Percentiles rank a stretch among this genome's conserved stretches.
These are phyloP conservation scores for Carassius gibelio DNA, from an alignment of 2,113 vertebrate genomes.

Conservation along the genomic window DNA sequence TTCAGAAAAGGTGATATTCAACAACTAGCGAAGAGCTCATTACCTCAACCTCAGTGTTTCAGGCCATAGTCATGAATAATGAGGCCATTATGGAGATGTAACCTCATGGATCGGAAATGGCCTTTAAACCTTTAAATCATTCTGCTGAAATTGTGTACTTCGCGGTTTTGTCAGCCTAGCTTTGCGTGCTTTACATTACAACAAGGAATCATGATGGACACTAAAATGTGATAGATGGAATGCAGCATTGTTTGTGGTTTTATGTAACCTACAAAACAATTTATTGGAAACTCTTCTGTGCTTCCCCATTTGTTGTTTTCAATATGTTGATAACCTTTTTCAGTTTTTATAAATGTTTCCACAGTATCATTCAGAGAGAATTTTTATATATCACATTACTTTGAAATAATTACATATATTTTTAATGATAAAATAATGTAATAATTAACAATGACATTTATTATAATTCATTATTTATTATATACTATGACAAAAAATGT, in stretches of 20 bases:
- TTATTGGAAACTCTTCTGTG: constrained; percentile 3
- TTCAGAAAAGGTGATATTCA: constrained; percentile 67
- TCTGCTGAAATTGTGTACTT: constrained; percentile 53
- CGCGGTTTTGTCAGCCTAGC: constrained; percentile 50
- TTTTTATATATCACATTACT: background rate
- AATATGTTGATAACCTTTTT: background rate
- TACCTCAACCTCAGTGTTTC: constrained; percentile 69
- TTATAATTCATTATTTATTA: too few relatives aligned
- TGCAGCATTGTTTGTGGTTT: background rate
- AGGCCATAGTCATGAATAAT: constrained; percentile 74
- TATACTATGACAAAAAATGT: too few relatives aligned
- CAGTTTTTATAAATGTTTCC: background rate
- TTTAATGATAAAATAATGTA: background rate
- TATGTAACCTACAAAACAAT: background rate
- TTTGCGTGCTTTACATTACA: constrained; percentile 51
- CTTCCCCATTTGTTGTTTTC: background rate
- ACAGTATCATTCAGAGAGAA: background rate
- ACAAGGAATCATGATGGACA: constrained; percentile 56
- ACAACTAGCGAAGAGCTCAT: constrained; percentile 73
- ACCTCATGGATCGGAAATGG: constrained; percentile 61
- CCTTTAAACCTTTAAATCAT: constrained; percentile 62
- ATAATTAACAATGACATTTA: too few relatives aligned
- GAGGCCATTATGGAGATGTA: constrained; percentile 76
- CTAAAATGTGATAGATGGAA: constrained; percentile 51
- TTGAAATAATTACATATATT: background rate